Evolutionary conservation across 2,797 vertebrate genomes (phyloP), one percentile per base, ranked within the genome.

Genomic region (Gila robusta): DNA sequence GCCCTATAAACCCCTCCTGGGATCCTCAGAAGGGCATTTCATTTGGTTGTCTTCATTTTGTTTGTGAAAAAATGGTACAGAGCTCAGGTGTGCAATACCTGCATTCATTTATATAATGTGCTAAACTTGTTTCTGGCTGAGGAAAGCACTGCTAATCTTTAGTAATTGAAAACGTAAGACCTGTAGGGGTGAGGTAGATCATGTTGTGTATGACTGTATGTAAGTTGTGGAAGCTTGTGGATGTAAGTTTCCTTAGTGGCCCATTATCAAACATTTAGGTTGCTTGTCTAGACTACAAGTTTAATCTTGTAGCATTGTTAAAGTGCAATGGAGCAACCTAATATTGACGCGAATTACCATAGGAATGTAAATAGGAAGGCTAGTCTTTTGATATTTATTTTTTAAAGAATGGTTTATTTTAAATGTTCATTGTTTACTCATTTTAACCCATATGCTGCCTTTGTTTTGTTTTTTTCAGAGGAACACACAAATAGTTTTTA

Each of bases 81-180:
- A 44, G 37, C 64, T 84, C 37, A 66, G 79, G 84, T 17, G 37
- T 17, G 44, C 56, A 70, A n/a, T 73, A 37, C 44, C 62, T 59
- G 54, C 49, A 81, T 66, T 49, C 47, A 16, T 81, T 73, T 64
- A 35, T 67, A 7, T 11, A 39, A 44, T 67, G n/a, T 56, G 62
- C 72, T 82, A 66, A 39, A 56, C 23, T 23, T n/a, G 44, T 66
- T 49, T 76, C 44, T 54, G 66, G 70, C 59, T 86, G 52, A 69
- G 74, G 47, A 86, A 81, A 79, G 41, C 52, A 37, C 35, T 35
- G 44, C 72, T 88, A 84, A 87, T 87, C 77, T 80, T 62, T 19
- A 72, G 56, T 89, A 89, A 89, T 87, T 89, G 74, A 89, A 88
- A 87, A 72, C 14, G 26, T 84, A 86, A 89, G 86, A 88, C 62